Evolutionary conservation across 2,888 invertebrate species (phyloP).

Genomic region (Oligia fasciuncula): DNA sequence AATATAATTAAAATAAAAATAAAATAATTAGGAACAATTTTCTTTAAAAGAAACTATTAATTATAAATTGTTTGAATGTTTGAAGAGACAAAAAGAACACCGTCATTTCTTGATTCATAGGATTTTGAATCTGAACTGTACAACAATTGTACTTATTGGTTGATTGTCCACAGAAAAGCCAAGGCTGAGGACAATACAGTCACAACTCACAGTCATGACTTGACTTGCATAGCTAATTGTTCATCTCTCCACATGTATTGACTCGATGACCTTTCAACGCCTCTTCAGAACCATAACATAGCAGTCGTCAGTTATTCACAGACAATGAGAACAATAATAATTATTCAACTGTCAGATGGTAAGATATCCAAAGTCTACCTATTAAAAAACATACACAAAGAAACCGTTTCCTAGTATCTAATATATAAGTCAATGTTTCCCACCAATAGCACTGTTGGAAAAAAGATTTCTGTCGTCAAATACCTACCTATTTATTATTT

Average conservation of each 20-base stretch:
- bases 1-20: too few relatives aligned
- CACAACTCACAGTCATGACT: slow-evolving; percentile 10
- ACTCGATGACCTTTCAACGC: slow-evolving; percentile 2
- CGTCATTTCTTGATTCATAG: too few relatives aligned
- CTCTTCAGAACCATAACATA: background rate
- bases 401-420: too few relatives aligned
- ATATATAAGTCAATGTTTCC: too few relatives aligned
- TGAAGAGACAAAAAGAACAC: too few relatives aligned
- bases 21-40: too few relatives aligned
- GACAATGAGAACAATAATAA: background rate
- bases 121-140: too few relatives aligned
- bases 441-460: background rate
- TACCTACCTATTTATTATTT: background rate
- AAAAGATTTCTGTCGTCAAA: background rate
- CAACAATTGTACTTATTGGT: background rate
- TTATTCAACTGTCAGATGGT: background rate
- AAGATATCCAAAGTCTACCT: background rate
- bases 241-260: slow-evolving; percentile 3
- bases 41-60: too few relatives aligned
- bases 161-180: background rate
- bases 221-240: slow-evolving; percentile 21
- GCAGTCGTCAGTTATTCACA: background rate
- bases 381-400: background rate
- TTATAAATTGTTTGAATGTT: too few relatives aligned
- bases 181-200: slow-evolving; percentile 18